These are phyloP conservation scores for Drosophila kikkawai DNA, from an alignment of 1,140 invertebrate species.

Conservation along the genomic window DNA sequence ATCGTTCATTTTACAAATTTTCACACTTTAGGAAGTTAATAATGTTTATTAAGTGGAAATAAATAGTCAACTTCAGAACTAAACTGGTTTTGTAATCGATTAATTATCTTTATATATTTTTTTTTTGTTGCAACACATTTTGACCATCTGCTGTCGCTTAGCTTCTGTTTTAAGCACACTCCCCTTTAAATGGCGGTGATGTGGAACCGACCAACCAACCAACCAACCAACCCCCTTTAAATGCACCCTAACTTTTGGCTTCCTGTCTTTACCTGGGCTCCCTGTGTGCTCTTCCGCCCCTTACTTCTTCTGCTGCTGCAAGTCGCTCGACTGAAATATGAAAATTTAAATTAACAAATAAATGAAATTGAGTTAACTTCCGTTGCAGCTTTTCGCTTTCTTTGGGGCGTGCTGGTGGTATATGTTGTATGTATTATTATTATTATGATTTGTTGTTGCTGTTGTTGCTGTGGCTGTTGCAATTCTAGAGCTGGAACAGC, in stretches of 20 bases:
- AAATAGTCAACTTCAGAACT: neutral
- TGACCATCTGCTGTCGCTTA: conserved; percentile 29
- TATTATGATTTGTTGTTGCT: neutral
- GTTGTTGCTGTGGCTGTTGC: conserved; percentile 39
- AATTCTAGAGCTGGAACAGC: conserved; percentile 59
- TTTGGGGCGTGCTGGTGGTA: conserved; percentile 8
- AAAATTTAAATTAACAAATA: conserved; percentile 65
- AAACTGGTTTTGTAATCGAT: neutral
- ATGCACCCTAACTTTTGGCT: conserved; percentile 20
- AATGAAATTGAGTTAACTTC: conserved; percentile 55
- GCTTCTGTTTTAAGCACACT: conserved; percentile 21
- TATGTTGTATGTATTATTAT: conserved; percentile 5
- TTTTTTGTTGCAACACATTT: neutral
- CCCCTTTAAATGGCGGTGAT: conserved; percentile 20
- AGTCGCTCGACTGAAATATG: conserved; percentile 40
- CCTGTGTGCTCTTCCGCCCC: conserved; percentile 4
- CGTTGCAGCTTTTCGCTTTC: conserved; percentile 56
- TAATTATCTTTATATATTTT: neutral
- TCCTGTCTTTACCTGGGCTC: conserved; percentile 19
- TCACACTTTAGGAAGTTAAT: neutral
- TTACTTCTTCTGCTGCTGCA: neutral
- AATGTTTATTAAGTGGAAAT: neutral
- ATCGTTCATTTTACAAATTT: neutral
- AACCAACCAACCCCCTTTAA: conserved; percentile 2
- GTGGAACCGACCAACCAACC: conserved; percentile 30